A percentile compares a stretch with the other conserved stretches of the same genome.
Evolutionary conservation across 1,140 invertebrate species (phyloP).

Genomic region (Ectropis grisescens): DNA sequence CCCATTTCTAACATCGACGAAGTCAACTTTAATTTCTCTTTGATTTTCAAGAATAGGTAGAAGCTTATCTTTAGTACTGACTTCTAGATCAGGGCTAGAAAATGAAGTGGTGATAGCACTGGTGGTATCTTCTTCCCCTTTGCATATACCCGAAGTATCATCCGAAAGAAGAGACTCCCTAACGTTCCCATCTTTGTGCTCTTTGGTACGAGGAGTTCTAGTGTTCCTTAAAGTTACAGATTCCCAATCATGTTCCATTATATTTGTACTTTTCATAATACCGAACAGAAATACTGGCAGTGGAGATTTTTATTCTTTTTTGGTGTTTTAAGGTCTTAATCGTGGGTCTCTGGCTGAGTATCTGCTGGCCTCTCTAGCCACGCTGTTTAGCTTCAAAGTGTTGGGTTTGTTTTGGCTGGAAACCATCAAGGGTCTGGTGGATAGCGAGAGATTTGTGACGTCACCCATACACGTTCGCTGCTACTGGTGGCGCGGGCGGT

Average conservation of each 20-base stretch:
- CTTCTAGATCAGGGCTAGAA: conserved; percentile 46
- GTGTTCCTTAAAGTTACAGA: conserved; percentile 26
- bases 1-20: background rate
- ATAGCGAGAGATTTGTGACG: conserved; percentile 11
- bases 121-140: conserved; percentile 36
- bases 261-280: conserved; percentile 30
- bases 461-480: conserved; percentile 38
- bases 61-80: conserved; percentile 26
- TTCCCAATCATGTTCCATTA: conserved; percentile 38
- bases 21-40: conserved; percentile 6
- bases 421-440: conserved; percentile 53
- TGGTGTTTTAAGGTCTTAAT: conserved; percentile 49
- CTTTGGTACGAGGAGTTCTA: conserved; percentile 27
- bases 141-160: conserved; percentile 53
- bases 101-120: conserved; percentile 35
- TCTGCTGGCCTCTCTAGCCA: conserved; percentile 48
- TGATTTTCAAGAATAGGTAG: conserved; percentile 4
- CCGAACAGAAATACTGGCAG: conserved; percentile 40
- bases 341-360: conserved; percentile 64
- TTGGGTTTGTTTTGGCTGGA: conserved; percentile 54
- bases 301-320: conserved; percentile 6
- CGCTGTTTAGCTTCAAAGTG: conserved; percentile 53
- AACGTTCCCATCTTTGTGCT: conserved; percentile 23
- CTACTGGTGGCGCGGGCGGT: conserved; percentile 11
- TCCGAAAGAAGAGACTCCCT: conserved; percentile 48